Base-by-base conservation (phyloP, 2,797 vertebrate genomes). In the Phylloscopus collybita region DNA sequence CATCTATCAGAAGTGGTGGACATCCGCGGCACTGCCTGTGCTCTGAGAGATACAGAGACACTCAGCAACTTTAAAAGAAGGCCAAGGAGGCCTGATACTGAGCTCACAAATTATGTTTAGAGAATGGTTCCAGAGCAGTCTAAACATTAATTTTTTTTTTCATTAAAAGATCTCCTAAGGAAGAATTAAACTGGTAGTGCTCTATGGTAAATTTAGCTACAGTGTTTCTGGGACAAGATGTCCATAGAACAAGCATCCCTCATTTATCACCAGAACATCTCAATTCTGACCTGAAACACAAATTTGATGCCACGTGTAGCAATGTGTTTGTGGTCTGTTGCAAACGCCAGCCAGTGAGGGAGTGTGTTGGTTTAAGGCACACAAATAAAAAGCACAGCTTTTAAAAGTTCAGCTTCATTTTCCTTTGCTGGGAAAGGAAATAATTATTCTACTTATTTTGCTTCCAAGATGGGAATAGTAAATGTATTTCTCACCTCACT, bases 391-490 rank as follows among this genome's bases (percentile, higher is more conserved):
- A 95, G 47, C 71, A 59, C 78, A 80, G 67, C 44, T 69, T 79
- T 79, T 50, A 20, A 19, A 80, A 73, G 49, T 85, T 84, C 75
- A 84, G 59, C 65, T 91, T 60, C 3, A 11, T 91, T 85, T 82
- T 65, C 82, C 44, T 95, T 94, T 95, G 64, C 61, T 95, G 34
- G 88, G 75, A 95, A 95, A 96, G 67, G 78, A 94, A 95, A 85
- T 89, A 78, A 94, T 93, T 92, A 92, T 80, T 92, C 71, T 82
- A 38, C 90, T 95, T 94, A 88, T 95, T 96, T 96, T 91, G 66
- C 82, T 92, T 86, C 70, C 91, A 95, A 82, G 84, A 93, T 93
- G 73, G 95, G 73, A 94, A 93, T 26, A 91, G 80, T 53, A 93
- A 97, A 92, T 82, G 42, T 78, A 66, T 81, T 85, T 95, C 81